Base-by-base conservation (phyloP, 2,113 vertebrate genomes). In the Leucopsar rothschildi region DNA sequence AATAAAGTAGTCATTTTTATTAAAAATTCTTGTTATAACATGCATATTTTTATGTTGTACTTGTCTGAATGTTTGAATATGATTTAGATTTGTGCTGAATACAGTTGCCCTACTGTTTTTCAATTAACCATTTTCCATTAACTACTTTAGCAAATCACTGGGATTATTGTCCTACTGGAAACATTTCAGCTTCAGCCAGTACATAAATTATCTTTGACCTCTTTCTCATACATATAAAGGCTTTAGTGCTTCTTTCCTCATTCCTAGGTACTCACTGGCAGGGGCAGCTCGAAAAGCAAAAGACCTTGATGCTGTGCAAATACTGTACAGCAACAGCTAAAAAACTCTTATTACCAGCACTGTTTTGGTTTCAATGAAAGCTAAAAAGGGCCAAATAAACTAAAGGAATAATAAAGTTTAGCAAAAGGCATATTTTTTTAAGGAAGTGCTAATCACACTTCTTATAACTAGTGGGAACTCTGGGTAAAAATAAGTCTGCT, bases 241-340 rank as follows among this genome's bases (percentile, higher is more conserved):
- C 35, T 56, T 69, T 70, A 47, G 10, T 11, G 6, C 11, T 52
- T 66, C 50, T 61, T 86, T 60, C 19, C 6, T 59, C 18, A 6
- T 53, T 47, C 21, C 21, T 6, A 44, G 39, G 25, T 25, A 5
- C 16, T 37, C 0, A 0, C 17, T 47, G 42, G 13, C 22, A 20
- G 23, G 12, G 18, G 7, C 11, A n/a, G 12, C 0, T 2, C 2
- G 5, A 65, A 42, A 64, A 88, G 5, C 2, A 35, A 23, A 53
- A 86, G 3, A 29, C 37, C 10, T 35, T 11, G 10, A 65, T 24
- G 15, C 10, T 64, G 19, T 45, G 25, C 19, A 59, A 50, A 17
- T 27, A 8, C 28, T 39, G 4, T 6, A 42, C 69, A 77, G 23
- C 29, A 65, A 14, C 0, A 73, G 17, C 17, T 45, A 27, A 69